phyloP scores from a whole-genome alignment of 2,113 vertebrate species.

The Phylloscopus whistleri region DNA sequence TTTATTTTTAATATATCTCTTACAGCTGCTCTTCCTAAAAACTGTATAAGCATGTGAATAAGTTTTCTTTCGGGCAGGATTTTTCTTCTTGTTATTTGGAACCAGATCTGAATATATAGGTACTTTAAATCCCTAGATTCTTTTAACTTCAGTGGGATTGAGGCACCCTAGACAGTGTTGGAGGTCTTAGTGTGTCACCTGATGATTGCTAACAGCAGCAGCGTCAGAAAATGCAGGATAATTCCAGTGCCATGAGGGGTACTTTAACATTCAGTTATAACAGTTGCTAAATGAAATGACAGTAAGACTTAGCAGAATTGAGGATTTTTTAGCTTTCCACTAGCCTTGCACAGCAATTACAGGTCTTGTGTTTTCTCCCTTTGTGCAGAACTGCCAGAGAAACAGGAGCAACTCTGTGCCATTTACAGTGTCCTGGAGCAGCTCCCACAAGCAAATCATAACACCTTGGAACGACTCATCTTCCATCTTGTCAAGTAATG shows the following conservation, averaged over 20 bases:
- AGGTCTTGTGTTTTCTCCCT: background rate
- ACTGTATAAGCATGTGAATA: background rate
- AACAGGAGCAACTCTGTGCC: constrained; percentile 88
- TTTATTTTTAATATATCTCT: background rate
- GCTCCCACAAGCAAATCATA: constrained; percentile 86
- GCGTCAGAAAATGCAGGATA: background rate
- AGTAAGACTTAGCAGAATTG: background rate
- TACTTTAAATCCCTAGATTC: background rate
- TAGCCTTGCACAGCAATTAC: background rate
- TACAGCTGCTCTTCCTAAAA: background rate
- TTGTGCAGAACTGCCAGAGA: constrained; percentile 87
- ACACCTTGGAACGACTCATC: constrained; percentile 88
- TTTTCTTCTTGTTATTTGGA: background rate
- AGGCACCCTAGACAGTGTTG: background rate
- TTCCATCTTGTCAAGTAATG: constrained; percentile 95
- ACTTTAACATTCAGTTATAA: background rate
- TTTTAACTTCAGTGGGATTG: background rate
- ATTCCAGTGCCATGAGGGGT: background rate
- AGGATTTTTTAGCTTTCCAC: background rate
- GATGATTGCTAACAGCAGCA: background rate
- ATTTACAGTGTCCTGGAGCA: constrained; percentile 89
- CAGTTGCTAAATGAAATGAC: background rate
- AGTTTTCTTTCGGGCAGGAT: background rate
- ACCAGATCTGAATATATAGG: background rate
- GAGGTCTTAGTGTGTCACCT: background rate